Evolutionary conservation across 1,140 invertebrate species (phyloP).

Genomic region (Drosophila littoralis): DNA sequence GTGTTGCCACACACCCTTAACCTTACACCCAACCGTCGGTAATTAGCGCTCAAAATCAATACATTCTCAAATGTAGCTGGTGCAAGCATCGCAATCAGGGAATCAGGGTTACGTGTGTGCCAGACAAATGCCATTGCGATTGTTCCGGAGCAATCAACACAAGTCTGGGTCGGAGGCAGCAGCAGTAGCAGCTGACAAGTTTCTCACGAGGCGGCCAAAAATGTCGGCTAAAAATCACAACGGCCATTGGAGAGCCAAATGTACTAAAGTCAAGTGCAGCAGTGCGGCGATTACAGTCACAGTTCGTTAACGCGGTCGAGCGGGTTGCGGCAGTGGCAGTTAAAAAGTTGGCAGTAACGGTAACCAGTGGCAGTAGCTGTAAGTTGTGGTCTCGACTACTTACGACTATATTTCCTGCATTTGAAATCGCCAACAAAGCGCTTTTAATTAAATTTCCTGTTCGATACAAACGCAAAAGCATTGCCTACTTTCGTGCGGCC

Average conservation of each 20-base stretch:
- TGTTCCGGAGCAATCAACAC: constrained; percentile 66
- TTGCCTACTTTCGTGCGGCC: constrained; percentile 62
- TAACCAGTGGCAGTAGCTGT: constrained; percentile 28
- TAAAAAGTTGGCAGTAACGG: constrained; percentile 10
- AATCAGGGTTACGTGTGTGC: constrained; percentile 18
- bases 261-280: constrained; percentile 69
- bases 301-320: constrained; percentile 47
- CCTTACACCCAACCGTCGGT: neutral
- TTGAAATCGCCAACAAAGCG: constrained; percentile 33
- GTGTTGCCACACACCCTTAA: neutral
- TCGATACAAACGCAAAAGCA: constrained; percentile 40
- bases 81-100: constrained; percentile 32
- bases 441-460: constrained; percentile 80
- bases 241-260: constrained; percentile 14
- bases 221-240: constrained; percentile 27
- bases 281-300: constrained; percentile 53
- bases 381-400: constrained; percentile 39
- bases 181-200: constrained; percentile 66
- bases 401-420: constrained; percentile 30
- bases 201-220: constrained; percentile 56
- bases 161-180: constrained; percentile 30
- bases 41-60: constrained; percentile 51
- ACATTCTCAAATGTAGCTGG: constrained; percentile 5
- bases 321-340: constrained; percentile 3
- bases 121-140: constrained; percentile 61